These are phyloP conservation scores for Brachionichthys hirsutus DNA, from an alignment of 2,113 vertebrate genomes.

Conservation along the genomic window DNA sequence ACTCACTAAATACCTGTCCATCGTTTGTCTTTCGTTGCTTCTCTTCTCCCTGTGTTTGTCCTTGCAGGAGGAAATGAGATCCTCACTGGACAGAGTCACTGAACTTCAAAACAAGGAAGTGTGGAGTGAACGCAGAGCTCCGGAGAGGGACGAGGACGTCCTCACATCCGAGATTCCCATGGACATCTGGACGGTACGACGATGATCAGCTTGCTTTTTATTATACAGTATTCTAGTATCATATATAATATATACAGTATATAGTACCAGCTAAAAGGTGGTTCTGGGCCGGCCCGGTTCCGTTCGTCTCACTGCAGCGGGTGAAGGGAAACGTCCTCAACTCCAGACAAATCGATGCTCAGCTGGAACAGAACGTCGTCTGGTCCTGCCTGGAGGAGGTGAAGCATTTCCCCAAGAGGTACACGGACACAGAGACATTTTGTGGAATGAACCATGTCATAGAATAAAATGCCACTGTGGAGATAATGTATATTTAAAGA, in stretches of 20 bases:
- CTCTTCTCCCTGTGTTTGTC: neutral
- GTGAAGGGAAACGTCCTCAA: constrained; percentile 30
- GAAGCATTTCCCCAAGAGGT: constrained; percentile 69
- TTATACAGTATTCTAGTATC: too few relatives aligned
- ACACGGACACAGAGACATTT: too few relatives aligned
- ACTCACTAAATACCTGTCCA: too few relatives aligned
- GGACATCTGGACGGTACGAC: constrained; percentile 72
- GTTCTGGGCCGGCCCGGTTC: too few relatives aligned
- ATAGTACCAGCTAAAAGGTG: too few relatives aligned
- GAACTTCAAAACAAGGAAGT: constrained; percentile 53
- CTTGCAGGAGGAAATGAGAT: constrained; percentile 61
- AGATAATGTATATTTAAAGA: too few relatives aligned
- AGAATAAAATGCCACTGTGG: too few relatives aligned
- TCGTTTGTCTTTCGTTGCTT: too few relatives aligned
- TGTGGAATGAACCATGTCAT: too few relatives aligned
- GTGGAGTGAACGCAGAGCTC: constrained; percentile 44
- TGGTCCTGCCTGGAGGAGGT: constrained; percentile 62
- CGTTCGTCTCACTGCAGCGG: constrained; percentile 40
- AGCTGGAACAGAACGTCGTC: constrained; percentile 60
- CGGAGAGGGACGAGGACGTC: constrained; percentile 52
- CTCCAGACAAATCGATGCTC: constrained; percentile 43
- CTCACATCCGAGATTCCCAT: constrained; percentile 60
- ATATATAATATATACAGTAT: too few relatives aligned
- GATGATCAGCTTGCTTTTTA: too few relatives aligned
- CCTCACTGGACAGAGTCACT: constrained; percentile 42